Percentiles rank a stretch among this genome's conserved stretches.
phyloP scores from a whole-genome alignment of 2,113 vertebrate species.

The Verasper variegatus region DNA sequence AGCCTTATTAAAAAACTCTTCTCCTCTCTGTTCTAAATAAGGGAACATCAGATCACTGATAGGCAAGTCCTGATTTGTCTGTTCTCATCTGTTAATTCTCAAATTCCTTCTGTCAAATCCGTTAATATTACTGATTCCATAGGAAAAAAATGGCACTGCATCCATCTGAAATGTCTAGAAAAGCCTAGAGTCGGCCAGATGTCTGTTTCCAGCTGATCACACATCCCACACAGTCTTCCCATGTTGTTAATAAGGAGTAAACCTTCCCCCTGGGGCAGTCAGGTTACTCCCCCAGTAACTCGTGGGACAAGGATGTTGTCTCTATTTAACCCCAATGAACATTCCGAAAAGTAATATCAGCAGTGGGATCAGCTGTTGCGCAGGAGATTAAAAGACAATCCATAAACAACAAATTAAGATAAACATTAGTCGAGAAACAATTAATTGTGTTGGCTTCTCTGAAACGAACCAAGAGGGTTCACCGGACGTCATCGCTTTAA shows the following conservation, averaged over 20 bases:
- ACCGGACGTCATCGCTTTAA: background rate
- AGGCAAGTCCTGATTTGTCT: constrained; percentile 57
- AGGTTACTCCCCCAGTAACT: constrained; percentile 37
- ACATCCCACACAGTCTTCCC: constrained; percentile 63
- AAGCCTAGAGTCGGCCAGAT: background rate
- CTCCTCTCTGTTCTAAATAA: constrained; percentile 40
- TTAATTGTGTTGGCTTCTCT: background rate
- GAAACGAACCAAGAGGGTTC: background rate
- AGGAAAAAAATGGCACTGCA: background rate
- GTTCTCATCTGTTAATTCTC: constrained; percentile 24
- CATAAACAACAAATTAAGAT: background rate
- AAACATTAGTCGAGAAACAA: background rate
- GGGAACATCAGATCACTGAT: constrained; percentile 26
- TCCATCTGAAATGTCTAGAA: background rate
- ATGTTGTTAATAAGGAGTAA: constrained; percentile 46
- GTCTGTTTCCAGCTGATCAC: constrained; percentile 6
- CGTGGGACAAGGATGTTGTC: background rate
- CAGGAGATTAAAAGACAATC: constrained; percentile 9
- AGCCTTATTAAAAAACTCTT: constrained; percentile 24
- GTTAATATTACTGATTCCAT: constrained; percentile 1
- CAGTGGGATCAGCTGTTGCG: constrained; percentile 17
- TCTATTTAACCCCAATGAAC: constrained; percentile 26
- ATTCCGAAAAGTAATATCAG: constrained; percentile 12
- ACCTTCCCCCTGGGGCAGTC: constrained; percentile 22
- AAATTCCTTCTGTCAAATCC: constrained; percentile 34